Conservation (phyloP, 2,113 vertebrate genomes). For the Symphodus melops region DNA sequence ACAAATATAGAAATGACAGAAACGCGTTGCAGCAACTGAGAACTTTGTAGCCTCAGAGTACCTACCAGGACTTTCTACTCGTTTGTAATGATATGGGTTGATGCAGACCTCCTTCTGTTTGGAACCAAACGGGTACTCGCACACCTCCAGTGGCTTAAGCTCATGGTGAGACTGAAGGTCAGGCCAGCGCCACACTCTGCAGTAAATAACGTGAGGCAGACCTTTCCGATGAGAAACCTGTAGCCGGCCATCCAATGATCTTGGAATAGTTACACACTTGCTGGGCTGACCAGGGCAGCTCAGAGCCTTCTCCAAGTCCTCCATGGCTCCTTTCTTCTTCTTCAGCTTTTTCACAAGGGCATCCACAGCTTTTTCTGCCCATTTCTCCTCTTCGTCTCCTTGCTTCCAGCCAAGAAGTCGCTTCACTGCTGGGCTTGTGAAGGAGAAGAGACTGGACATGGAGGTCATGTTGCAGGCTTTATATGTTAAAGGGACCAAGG, state of each 20-base stretch:
- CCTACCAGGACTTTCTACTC: constrained; percentile 97
- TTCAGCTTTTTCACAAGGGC: constrained; percentile 98
- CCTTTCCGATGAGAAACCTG: constrained; percentile 98
- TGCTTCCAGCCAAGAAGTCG: constrained; percentile 99
- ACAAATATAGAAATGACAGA: no score
- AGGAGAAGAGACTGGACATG: constrained; percentile 99
- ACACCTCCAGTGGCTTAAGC: constrained; percentile 97
- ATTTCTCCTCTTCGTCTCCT: constrained; percentile 99
- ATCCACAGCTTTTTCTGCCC: constrained; percentile 98
- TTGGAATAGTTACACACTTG: constrained; percentile 98
- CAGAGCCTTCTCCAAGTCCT: constrained; percentile 97
- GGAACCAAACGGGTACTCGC: constrained; percentile 98
- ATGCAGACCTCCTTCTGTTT: constrained; percentile 99
- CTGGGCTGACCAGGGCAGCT: constrained; percentile 97
- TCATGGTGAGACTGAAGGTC: constrained; percentile 98
- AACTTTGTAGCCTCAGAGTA: neutral
- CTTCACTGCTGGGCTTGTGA: constrained; percentile 99
- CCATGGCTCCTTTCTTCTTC: constrained; percentile 99
- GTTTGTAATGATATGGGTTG: constrained; percentile 99
- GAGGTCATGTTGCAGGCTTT: constrained; percentile 79
- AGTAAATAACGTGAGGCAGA: constrained; percentile 98
- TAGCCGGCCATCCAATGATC: constrained; percentile 95
- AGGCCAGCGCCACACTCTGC: constrained; percentile 98
- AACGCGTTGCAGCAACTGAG: no score
- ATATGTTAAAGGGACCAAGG: constrained; percentile 19